Evolutionary conservation across 2,797 vertebrate genomes (phyloP).

Genomic region (Hyperoplus immaculatus): DNA sequence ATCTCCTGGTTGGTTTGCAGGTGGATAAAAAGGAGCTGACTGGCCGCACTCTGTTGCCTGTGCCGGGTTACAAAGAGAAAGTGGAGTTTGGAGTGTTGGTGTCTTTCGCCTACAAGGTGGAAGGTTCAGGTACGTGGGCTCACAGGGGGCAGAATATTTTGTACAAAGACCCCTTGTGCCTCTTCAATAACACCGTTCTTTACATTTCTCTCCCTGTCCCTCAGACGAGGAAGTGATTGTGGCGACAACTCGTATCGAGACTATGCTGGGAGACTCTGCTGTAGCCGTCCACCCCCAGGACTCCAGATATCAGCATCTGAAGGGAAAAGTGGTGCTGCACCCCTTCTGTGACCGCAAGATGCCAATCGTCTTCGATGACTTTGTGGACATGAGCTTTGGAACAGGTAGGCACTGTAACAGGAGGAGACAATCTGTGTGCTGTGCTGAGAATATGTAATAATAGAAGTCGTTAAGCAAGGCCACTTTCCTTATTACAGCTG

Average conservation of each 20-base stretch:
- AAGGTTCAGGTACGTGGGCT: constrained; percentile 85
- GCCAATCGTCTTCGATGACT: constrained; percentile 91
- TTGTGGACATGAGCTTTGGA: constrained; percentile 94
- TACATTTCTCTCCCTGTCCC: background rate
- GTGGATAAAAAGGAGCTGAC: constrained; percentile 94
- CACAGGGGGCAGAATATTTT: background rate
- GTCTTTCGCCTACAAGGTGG: constrained; percentile 92
- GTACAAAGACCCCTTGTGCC: background rate
- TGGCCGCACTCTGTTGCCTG: constrained; percentile 90
- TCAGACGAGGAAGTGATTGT: constrained; percentile 92
- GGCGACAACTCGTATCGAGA: constrained; percentile 95
- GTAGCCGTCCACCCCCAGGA: constrained; percentile 92
- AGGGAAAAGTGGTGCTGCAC: constrained; percentile 87
- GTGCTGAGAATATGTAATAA: constrained; percentile 40
- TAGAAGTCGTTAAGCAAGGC: constrained; percentile 34
- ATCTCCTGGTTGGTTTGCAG: constrained; percentile 71
- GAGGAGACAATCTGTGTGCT: constrained; percentile 4
- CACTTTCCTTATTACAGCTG: constrained; percentile 21
- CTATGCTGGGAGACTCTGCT: constrained; percentile 93
- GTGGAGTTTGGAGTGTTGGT: constrained; percentile 95
- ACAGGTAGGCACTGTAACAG: constrained; percentile 82
- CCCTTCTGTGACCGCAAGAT: constrained; percentile 91
- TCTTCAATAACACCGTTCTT: background rate
- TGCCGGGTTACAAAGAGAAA: constrained; percentile 93
- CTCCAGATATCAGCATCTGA: constrained; percentile 91